These are phyloP conservation scores for Girardinus metallicus DNA, from an alignment of 2,797 vertebrate genomes.

Conservation along the genomic window DNA sequence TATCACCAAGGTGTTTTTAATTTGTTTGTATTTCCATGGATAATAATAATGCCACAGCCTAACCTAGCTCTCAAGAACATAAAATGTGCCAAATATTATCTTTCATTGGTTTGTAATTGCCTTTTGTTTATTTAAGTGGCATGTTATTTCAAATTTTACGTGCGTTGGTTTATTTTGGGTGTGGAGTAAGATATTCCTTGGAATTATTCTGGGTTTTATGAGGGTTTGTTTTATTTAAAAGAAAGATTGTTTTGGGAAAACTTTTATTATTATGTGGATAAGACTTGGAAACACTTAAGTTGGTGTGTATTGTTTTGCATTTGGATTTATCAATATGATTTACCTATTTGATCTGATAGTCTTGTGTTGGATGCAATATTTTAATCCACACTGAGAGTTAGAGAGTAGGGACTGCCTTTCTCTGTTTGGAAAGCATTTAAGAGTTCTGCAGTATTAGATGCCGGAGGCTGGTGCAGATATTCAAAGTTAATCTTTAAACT, in stretches of 20 bases:
- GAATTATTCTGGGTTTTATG: background rate
- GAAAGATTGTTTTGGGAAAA: background rate
- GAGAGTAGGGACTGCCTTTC: background rate
- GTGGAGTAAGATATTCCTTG: background rate
- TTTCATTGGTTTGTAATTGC: background rate
- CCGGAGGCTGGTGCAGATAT: background rate
- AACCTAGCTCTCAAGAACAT: background rate
- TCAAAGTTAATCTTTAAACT: background rate
- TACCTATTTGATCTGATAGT: background rate
- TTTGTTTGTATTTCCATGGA: background rate
- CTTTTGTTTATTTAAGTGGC: background rate
- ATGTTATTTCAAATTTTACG: background rate
- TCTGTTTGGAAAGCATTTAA: background rate
- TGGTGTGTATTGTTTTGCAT: background rate
- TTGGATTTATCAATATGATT: background rate
- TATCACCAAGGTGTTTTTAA: background rate
- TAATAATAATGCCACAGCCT: background rate
- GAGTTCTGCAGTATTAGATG: background rate
- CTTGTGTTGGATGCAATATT: background rate
- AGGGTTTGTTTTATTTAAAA: background rate
- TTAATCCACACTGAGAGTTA: background rate
- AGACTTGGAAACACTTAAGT: background rate
- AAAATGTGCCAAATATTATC: background rate
- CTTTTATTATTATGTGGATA: background rate
- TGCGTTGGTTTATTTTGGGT: background rate